phyloP scores from a whole-genome alignment of 2,113 vertebrate genomes.

The Oryzias melastigma region DNA sequence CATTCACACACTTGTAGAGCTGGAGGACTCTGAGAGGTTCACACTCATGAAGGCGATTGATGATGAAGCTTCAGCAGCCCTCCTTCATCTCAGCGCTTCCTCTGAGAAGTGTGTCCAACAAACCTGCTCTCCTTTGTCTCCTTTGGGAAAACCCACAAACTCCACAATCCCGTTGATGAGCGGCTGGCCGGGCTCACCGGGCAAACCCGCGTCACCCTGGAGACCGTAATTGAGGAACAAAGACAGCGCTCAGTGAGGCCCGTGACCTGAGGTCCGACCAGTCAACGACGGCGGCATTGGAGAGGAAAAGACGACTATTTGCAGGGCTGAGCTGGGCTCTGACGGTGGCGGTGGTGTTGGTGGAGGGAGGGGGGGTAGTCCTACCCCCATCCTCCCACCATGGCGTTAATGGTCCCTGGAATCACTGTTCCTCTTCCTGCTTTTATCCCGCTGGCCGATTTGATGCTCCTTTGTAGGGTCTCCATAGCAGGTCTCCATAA shows the following conservation, averaged over 20 bases:
- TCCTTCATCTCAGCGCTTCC: no score
- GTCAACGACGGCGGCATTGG: neutral
- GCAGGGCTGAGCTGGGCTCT: neutral
- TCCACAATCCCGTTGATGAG: constrained; percentile 84
- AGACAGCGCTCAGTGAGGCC: constrained; percentile 52
- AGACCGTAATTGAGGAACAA: constrained; percentile 62
- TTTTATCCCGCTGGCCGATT: neutral
- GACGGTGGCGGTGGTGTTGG: neutral
- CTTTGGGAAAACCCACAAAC: constrained; percentile 88
- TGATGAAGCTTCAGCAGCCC: no score
- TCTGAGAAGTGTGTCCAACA: constrained; percentile 41
- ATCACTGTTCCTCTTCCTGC: constrained; percentile 57
- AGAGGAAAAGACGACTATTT: neutral
- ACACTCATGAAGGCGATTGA: no score
- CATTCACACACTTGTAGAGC: no score
- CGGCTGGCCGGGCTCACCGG: constrained; percentile 84
- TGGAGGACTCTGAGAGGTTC: no score
- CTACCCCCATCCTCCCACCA: neutral
- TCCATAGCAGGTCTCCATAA: no score
- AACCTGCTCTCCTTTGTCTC: constrained; percentile 87
- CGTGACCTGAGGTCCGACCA: neutral
- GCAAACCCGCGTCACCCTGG: constrained; percentile 87
- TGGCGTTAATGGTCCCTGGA: constrained; percentile 26
- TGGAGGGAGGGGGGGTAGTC: neutral
- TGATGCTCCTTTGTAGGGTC: neutral